These are phyloP conservation scores for Coilia nasus DNA, from an alignment of 2,797 vertebrate species.

Conservation along the genomic window DNA sequence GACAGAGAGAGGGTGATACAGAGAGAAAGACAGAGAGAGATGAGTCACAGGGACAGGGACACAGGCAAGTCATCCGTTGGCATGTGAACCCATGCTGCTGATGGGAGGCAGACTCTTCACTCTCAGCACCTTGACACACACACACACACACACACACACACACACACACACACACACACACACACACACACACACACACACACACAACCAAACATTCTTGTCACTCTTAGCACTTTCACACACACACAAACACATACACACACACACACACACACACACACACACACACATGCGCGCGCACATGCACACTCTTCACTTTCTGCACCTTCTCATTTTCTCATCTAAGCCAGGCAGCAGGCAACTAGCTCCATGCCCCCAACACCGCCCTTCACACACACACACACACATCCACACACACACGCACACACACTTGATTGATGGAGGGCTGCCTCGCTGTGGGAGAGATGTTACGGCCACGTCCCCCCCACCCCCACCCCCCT, in stretches of 20 bases:
- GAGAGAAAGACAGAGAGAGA: conserved; percentile 27
- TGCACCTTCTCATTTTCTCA: conserved; percentile 35
- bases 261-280: too few relatives aligned
- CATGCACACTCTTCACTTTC: neutral
- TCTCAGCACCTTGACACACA: too few relatives aligned
- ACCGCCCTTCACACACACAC: neutral
- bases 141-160: too few relatives aligned
- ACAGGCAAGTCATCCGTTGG: conserved; percentile 11
- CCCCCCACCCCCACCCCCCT: neutral
- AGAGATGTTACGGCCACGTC: conserved; percentile 48
- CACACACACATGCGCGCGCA: neutral
- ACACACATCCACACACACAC: conserved; percentile 11
- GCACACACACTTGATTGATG: conserved; percentile 47
- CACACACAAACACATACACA: too few relatives aligned
- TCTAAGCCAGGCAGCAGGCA: too few relatives aligned
- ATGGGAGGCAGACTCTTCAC: neutral
- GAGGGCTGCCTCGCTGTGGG: conserved; percentile 41
- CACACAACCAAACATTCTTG: too few relatives aligned
- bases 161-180: too few relatives aligned
- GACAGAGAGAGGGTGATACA: neutral
- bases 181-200: too few relatives aligned
- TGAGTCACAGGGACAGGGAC: conserved; percentile 20
- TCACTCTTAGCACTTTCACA: too few relatives aligned
- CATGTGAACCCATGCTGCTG: conserved; percentile 50
- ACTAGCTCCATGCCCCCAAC: neutral